Conservation (phyloP, 2,888 invertebrate genomes). For the Melinaea marsaeus region DNA sequence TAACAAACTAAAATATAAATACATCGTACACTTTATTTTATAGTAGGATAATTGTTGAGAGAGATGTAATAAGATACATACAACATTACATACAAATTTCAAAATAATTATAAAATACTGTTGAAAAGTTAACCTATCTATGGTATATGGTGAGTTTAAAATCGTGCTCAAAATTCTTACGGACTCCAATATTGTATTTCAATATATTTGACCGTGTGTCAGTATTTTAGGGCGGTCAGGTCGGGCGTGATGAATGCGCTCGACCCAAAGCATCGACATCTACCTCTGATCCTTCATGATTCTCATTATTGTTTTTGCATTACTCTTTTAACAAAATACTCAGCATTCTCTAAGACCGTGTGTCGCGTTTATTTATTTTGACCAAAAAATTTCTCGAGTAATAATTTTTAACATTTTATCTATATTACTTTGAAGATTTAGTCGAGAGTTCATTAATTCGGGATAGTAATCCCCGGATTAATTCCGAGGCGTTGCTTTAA, state of each 20-base stretch:
- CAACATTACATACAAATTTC: too few species aligned
- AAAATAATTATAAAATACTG: too few species aligned
- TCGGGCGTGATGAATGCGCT: not conserved
- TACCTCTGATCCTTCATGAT: constrained; percentile 45
- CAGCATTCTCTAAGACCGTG: not conserved
- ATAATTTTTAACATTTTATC: not conserved
- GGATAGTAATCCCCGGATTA: constrained; percentile 3
- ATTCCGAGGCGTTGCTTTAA: not conserved
- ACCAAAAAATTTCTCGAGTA: not conserved
- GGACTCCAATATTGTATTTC: too few species aligned
- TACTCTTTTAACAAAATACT: not conserved
- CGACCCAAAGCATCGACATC: constrained; percentile 40
- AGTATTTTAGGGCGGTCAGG: too few species aligned
- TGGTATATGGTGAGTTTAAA: too few species aligned
- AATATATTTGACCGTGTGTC: too few species aligned
- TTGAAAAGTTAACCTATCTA: too few species aligned
- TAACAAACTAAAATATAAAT: constrained; percentile 4
- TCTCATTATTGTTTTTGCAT: constrained; percentile 43
- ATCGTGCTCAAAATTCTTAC: too few species aligned
- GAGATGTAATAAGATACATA: too few species aligned
- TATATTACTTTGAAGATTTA: constrained; percentile 1
- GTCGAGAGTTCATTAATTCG: not conserved
- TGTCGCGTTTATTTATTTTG: not conserved
- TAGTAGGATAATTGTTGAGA: not conserved
- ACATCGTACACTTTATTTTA: not conserved